Evolutionary conservation across 2,113 vertebrate genomes (phyloP).

Genomic region (Marmota flaviventris): DNA sequence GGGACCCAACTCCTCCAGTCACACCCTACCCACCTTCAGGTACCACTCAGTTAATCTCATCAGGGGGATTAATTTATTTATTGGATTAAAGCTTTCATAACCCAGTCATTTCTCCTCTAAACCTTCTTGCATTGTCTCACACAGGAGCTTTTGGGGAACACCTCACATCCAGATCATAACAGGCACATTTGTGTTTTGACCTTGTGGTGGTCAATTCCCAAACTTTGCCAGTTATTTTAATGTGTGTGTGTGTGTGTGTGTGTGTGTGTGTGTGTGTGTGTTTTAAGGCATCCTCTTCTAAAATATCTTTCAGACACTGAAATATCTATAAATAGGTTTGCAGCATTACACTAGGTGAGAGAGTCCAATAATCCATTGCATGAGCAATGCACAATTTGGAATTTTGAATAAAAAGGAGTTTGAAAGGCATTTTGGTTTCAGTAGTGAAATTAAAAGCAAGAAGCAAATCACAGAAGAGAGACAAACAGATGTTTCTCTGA

Average conservation of each 20-base stretch:
- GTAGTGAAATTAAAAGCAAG: slow-evolving; percentile 80
- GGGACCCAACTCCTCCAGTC: too few relatives aligned
- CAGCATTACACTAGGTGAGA: slow-evolving; percentile 65
- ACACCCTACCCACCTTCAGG: too few relatives aligned
- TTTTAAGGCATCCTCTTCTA: slow-evolving; percentile 71
- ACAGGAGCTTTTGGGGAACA: too few relatives aligned
- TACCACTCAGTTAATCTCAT: too few relatives aligned
- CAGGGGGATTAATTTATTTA: too few relatives aligned
- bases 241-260: background rate
- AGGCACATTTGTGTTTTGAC: slow-evolving; percentile 72
- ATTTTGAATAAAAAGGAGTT: slow-evolving; percentile 75
- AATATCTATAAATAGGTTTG: slow-evolving; percentile 77
- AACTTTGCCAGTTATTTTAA: slow-evolving; percentile 68
- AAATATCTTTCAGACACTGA: slow-evolving; percentile 64
- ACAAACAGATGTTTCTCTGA: slow-evolving; percentile 79
- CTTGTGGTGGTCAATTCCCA: slow-evolving; percentile 59
- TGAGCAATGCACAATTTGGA: slow-evolving; percentile 60
- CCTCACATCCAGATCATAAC: too few relatives aligned
- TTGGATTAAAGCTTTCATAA: too few relatives aligned
- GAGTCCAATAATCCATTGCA: slow-evolving; percentile 70
- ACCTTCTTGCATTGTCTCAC: too few relatives aligned
- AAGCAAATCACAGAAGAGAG: slow-evolving; percentile 71
- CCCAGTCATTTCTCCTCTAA: too few relatives aligned
- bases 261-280: background rate
- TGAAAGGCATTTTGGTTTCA: slow-evolving; percentile 77